phyloP scores from a whole-genome alignment of 2,888 invertebrate species.

The Rhagium mordax region DNA sequence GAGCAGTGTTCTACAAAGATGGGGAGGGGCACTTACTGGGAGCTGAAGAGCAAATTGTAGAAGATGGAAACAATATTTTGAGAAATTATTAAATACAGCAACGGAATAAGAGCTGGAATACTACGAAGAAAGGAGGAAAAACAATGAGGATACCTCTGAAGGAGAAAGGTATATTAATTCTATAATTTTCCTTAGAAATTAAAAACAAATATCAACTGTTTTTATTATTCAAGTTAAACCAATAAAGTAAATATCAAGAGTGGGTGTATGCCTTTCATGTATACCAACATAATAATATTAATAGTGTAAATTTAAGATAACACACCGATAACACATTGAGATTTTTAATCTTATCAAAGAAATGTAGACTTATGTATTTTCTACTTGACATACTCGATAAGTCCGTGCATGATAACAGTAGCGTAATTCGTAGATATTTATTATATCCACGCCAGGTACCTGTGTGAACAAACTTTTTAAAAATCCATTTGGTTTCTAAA shows the following conservation, averaged over 20 bases:
- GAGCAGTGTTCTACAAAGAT: too few relatives aligned
- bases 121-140: too few relatives aligned
- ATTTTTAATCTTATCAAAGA: constrained; percentile 34
- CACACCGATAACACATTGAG: constrained; percentile 21
- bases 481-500: too few relatives aligned
- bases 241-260: constrained; percentile 11
- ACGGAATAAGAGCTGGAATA: too few relatives aligned
- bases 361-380: constrained; percentile 33
- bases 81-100: too few relatives aligned
- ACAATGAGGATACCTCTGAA: too few relatives aligned
- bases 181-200: too few relatives aligned
- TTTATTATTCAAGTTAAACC: not conserved
- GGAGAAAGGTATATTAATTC: too few relatives aligned
- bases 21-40: too few relatives aligned
- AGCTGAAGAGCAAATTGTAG: too few relatives aligned
- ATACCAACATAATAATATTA: constrained; percentile 22
- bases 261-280: constrained; percentile 6
- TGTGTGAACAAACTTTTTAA: not conserved
- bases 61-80: too few relatives aligned
- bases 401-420: constrained; percentile 15
- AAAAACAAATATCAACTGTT: too few relatives aligned
- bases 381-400: constrained; percentile 33
- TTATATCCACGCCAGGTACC: not conserved
- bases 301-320: constrained; percentile 32
- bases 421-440: not conserved